These are phyloP conservation scores for Sparidentex hasta DNA, from an alignment of 2,797 vertebrate species.

Conservation along the genomic window DNA sequence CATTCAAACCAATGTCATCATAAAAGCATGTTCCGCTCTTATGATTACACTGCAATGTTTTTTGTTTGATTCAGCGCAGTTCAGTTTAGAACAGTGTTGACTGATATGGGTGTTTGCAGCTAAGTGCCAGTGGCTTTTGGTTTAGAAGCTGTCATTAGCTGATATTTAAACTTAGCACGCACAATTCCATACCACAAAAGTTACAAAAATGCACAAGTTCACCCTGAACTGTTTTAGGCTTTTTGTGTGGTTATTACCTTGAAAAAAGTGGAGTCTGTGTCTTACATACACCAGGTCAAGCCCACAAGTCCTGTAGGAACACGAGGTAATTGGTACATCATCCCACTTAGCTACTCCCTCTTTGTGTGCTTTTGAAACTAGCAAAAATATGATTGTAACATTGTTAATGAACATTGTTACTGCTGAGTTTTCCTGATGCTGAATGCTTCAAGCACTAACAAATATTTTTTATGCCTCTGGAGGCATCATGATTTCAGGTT, in stretches of 20 bases:
- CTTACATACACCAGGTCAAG: background rate
- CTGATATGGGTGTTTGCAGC: slow-evolving; percentile 17
- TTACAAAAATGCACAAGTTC: slow-evolving; percentile 3
- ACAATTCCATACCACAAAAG: background rate
- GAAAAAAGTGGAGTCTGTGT: background rate
- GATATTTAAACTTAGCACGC: slow-evolving; percentile 24
- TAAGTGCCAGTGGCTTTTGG: slow-evolving; percentile 16
- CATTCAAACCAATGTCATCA: background rate
- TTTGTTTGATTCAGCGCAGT: slow-evolving; percentile 16
- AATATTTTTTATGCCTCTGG: background rate
- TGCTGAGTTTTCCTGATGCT: background rate
- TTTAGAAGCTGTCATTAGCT: slow-evolving; percentile 24
- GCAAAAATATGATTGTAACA: background rate
- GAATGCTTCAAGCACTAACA: background rate
- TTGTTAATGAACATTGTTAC: background rate
- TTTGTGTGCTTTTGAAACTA: background rate
- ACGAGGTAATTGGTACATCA: background rate
- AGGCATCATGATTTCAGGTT: background rate
- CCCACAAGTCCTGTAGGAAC: background rate
- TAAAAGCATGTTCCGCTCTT: slow-evolving; percentile 19
- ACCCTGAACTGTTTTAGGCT: background rate
- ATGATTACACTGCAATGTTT: slow-evolving; percentile 25
- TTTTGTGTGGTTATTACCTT: background rate
- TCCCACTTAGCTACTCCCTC: background rate
- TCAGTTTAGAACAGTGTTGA: slow-evolving; percentile 27